Evolutionary conservation across 30 jellyfish, hydroid and myxozoan genomes (phyloP), one percentile per base, ranked within the genome.

Genomic region (Pseudorhiza aurosa): DNA sequence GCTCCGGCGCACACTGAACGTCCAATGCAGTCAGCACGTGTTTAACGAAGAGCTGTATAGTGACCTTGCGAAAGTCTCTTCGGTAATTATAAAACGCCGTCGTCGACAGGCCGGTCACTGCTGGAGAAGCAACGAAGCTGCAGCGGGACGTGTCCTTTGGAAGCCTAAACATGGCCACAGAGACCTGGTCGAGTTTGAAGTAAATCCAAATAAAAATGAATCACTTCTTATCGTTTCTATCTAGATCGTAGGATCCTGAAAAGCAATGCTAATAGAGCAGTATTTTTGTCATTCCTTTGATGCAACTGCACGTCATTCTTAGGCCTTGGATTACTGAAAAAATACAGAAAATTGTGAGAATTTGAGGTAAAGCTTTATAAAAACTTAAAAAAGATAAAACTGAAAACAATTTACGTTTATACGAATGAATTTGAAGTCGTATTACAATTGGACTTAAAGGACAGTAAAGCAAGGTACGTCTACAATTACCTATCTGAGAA

Each of bases 251-350:
- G n/a, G n/a, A n/a, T n/a, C n/a, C n/a, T n/a, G n/a, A n/a, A n/a
- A n/a, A n/a, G n/a, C n/a, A n/a, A n/a, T n/a, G n/a, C n/a, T n/a
- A n/a, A n/a, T n/a, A n/a, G n/a, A n/a, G n/a, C n/a, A n/a, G n/a
- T n/a, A n/a, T n/a, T n/a, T n/a, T n/a, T n/a, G n/a, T n/a, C n/a
- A n/a, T n/a, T n/a, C n/a, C n/a, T n/a, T n/a, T n/a, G n/a, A n/a
- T n/a, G n/a, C n/a, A n/a, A n/a, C n/a, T n/a, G n/a, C n/a, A n/a
- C n/a, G n/a, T n/a, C n/a, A n/a, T n/a, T n/a, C n/a, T n/a, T n/a
- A n/a, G n/a, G n/a, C 92, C 92, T 6, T 80, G 85, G 85, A 80
- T 64, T n/a, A 63, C 62, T 45, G 50, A 40, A 26, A 79, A 62
- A 79, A 63, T 79, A 42, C 80, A 6, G 33, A 75, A 75, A 69